Evolutionary conservation across 2,888 invertebrate genomes (phyloP).

Genomic region (Leuctra nigra): DNA sequence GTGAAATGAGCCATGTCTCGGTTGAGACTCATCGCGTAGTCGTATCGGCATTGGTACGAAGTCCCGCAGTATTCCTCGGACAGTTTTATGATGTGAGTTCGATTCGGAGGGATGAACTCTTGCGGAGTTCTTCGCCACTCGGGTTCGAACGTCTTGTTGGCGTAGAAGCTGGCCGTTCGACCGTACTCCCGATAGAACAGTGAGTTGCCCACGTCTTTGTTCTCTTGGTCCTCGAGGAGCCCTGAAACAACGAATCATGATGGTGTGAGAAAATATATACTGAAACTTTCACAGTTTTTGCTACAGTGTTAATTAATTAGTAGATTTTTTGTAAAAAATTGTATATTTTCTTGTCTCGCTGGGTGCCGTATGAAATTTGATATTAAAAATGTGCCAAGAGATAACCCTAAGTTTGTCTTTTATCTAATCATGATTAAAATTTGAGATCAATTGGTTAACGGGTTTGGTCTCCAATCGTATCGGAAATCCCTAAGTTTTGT

Average conservation of each 20-base stretch:
- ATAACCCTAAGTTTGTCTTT: too few species aligned
- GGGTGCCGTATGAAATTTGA: too few species aligned
- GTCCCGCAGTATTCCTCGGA: conserved; percentile 70
- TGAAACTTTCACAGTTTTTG: too few species aligned
- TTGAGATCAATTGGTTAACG: too few species aligned
- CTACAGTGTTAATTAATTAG: too few species aligned
- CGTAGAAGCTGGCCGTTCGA: conserved; percentile 71
- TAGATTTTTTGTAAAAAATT: too few species aligned
- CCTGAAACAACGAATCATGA: conserved; percentile 44
- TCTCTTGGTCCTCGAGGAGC: conserved; percentile 74
- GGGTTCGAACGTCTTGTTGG: conserved; percentile 70
- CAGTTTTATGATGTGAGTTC: conserved; percentile 52
- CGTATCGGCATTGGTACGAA: conserved; percentile 80
- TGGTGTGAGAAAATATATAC: neutral
- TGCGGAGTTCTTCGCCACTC: conserved; percentile 62
- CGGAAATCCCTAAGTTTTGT: too few species aligned
- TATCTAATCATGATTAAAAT: too few species aligned
- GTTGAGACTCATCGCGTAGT: conserved; percentile 78
- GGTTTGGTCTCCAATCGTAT: too few species aligned
- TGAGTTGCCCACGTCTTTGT: conserved; percentile 62
- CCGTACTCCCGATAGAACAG: conserved; percentile 75
- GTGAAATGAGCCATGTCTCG: conserved; percentile 82
- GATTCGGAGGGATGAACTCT: conserved; percentile 66
- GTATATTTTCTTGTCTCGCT: too few species aligned
- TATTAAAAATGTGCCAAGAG: too few species aligned